phyloP scores from a whole-genome alignment of 1,140 invertebrate species.

The fruit fly (Drosophila melanogaster) region Release_6_plus_ISO1_MT NT_033777.3:26484001-26484500 shows the following conservation, averaged over 20 bases:
- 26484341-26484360: slow-evolving; percentile 81
- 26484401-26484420: slow-evolving; percentile 40
- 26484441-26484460: slow-evolving; percentile 8
- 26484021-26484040: slow-evolving; percentile 43
- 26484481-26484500: slow-evolving; percentile 73
- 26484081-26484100: slow-evolving; percentile 82
- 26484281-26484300: slow-evolving; percentile 36
- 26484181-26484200: slow-evolving; percentile 64
- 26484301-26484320: slow-evolving; percentile 76
- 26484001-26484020: slow-evolving; percentile 29
- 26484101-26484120: slow-evolving; percentile 82
- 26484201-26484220: slow-evolving; percentile 46
- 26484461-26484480: slow-evolving; percentile 77
- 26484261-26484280: background rate
- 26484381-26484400: slow-evolving; percentile 45
- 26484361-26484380: slow-evolving; percentile 65
- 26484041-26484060: slow-evolving; percentile 11
- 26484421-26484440: slow-evolving; percentile 43
- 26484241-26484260: slow-evolving; percentile 19
- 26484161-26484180: slow-evolving; percentile 81
- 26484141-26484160: slow-evolving; percentile 30
- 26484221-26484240: slow-evolving; percentile 44
- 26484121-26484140: slow-evolving; percentile 77
- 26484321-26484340: slow-evolving; percentile 82
- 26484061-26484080: slow-evolving; percentile 16